Base-by-base conservation (phyloP, 2,113 vertebrate species). In the Muntiacus muntjak region DNA sequence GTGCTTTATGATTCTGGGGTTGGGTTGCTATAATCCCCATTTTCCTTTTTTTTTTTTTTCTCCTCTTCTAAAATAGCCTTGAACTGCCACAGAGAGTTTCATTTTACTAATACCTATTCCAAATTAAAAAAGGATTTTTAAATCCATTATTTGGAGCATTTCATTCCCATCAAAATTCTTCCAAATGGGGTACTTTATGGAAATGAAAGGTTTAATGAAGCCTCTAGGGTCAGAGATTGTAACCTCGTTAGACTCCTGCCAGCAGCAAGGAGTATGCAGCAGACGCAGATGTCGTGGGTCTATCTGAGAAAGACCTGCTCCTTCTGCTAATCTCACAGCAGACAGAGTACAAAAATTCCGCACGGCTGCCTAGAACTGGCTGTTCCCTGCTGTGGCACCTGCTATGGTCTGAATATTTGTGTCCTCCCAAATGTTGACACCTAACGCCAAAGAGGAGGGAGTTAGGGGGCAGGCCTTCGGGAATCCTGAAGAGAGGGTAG, bases 81-180 rank as follows among this genome's bases (percentile, higher is more conserved):
- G 95, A 87, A 58, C 60, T 58, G 28, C 64, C 57, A 50, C 3
- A 23, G 17, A 85, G 23, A 76, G 30, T 81, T 83, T 94, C 91
- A 58, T 93, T 92, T 94, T 88, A 86, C 30, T 50, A 82, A 92
- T 14, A 16, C 5, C 7, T 87, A 55, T 74, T 93, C 47, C 84
- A 90, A 87, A 92, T 45, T 7, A 78, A 92, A 81, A 83, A 58
- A 87, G 1, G 47, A 47, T 67, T 94, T 89, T 88, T n/a, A 94
- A 93, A 45, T 82, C 57, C 23, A 79, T 43, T 93, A 78, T 83
- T 67, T 54, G 45, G 36, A 96, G 33, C 55, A n/a, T 23, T 85
- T 94, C 60, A 62, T 86, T 60, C 40, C 21, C 60, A 92, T 17
- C 64, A 64, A 33, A 92, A 92, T 92, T 92, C 86, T 96, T 83